These are phyloP conservation scores for Orius insidiosus DNA, from an alignment of 1,140 invertebrate species.

Conservation along the genomic window DNA sequence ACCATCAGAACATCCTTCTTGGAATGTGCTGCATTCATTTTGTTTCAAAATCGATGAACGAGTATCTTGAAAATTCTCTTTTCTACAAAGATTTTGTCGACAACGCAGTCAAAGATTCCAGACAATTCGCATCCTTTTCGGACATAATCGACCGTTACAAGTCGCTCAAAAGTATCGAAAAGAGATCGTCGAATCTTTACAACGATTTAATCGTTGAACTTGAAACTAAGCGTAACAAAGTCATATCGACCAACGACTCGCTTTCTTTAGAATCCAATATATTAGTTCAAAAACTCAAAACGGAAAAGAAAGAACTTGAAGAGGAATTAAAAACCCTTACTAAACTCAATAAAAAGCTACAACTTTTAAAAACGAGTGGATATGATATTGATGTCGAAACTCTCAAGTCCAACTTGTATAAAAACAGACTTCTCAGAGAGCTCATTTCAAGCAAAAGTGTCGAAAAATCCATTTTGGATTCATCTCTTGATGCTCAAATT, in stretches of 20 bases:
- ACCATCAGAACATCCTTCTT: neutral
- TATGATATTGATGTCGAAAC: neutral
- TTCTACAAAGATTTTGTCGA: constrained; percentile 8
- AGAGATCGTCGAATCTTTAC: neutral
- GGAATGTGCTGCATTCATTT: neutral
- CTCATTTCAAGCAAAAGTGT: neutral
- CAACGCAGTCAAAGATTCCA: constrained; percentile 4
- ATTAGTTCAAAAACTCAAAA: neutral
- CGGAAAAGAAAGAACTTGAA: neutral
- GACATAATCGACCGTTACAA: constrained; percentile 7
- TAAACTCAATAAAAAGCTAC: neutral
- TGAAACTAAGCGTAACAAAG: constrained; percentile 1
- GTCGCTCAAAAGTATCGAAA: constrained; percentile 1
- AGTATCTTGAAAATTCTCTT: constrained; percentile 2
- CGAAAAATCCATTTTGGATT: neutral
- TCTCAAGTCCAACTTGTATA: constrained; percentile 1
- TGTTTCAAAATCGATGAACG: constrained; percentile 1
- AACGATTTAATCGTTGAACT: neutral
- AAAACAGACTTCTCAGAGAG: neutral
- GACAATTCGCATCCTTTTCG: constrained; percentile 5
- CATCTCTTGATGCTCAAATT: constrained; percentile 2
- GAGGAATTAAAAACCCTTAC: neutral
- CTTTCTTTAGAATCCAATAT: neutral
- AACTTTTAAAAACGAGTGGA: constrained; percentile 3
- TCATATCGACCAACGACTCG: neutral